A percentile compares a stretch with the other conserved stretches of the same genome.
phyloP scores from a whole-genome alignment of 2,888 invertebrate species.

The Uropetala carovei region DNA sequence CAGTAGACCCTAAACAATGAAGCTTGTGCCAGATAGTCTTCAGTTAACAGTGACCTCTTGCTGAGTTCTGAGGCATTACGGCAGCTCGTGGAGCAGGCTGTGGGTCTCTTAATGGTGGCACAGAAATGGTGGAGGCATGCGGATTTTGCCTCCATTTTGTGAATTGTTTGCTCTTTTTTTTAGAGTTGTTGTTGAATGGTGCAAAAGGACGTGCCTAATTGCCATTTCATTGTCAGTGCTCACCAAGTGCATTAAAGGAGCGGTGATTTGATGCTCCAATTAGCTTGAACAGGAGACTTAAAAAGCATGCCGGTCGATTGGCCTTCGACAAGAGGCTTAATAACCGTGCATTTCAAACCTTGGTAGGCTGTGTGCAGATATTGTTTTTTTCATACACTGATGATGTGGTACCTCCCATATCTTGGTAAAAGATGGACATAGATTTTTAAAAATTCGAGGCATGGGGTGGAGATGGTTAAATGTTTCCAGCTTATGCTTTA shows the following conservation, averaged over 20 bases:
- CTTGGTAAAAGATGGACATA: slow-evolving; percentile 44
- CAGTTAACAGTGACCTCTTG: slow-evolving; percentile 62
- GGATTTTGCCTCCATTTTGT: slow-evolving; percentile 59
- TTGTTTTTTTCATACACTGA: slow-evolving; percentile 17
- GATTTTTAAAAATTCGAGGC: slow-evolving; percentile 51
- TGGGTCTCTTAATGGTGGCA: slow-evolving; percentile 45
- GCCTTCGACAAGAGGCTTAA: slow-evolving; percentile 47
- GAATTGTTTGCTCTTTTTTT: slow-evolving; percentile 47
- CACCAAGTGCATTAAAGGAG: slow-evolving; percentile 61
- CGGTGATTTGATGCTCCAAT: slow-evolving; percentile 43
- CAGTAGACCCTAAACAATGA: slow-evolving; percentile 60
- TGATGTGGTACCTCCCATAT: slow-evolving; percentile 64
- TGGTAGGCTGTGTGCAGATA: slow-evolving; percentile 64
- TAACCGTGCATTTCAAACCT: slow-evolving; percentile 61
- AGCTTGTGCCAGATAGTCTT: slow-evolving; percentile 47
- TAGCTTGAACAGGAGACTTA: slow-evolving; percentile 52
- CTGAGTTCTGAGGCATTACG: slow-evolving; percentile 60
- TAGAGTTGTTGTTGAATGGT: slow-evolving; percentile 55
- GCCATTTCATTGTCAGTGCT: slow-evolving; percentile 62
- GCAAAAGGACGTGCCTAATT: slow-evolving; percentile 61
- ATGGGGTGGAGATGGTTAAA: slow-evolving; percentile 60
- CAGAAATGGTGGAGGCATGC: slow-evolving; percentile 62
- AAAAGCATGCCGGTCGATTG: slow-evolving; percentile 43
- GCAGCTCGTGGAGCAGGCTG: slow-evolving; percentile 59
- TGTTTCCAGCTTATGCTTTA: slow-evolving; percentile 61